These are phyloP conservation scores for Uropetala carovei DNA, from an alignment of 2,888 invertebrate genomes.

Conservation along the genomic window DNA sequence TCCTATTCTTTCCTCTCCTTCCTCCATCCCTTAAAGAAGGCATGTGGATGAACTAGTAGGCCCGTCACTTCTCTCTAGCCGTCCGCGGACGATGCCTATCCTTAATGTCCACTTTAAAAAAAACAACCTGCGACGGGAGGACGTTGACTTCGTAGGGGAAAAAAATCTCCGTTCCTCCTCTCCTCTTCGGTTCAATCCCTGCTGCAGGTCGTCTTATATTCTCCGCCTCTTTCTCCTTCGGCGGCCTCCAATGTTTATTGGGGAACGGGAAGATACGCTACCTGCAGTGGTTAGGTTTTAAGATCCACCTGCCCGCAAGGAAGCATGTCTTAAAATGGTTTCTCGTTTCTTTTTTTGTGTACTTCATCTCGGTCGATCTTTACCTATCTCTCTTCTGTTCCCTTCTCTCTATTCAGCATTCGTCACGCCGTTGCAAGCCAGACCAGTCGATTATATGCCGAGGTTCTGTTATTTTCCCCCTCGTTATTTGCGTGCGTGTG, in stretches of 20 bases:
- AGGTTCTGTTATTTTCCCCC: not conserved
- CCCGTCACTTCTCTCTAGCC: not conserved
- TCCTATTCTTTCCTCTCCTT: too few species aligned
- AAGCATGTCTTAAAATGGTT: conserved; percentile 53
- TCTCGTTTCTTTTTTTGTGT: not conserved
- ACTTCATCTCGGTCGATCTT: not conserved
- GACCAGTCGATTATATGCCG: not conserved
- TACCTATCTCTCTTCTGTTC: conserved; percentile 13
- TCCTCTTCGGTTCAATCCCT: not conserved
- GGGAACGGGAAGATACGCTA: not conserved
- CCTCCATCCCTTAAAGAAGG: too few species aligned
- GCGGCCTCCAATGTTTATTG: not conserved
- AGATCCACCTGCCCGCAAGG: conserved; percentile 18
- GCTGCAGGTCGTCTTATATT: not conserved
- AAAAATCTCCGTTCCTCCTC: too few species aligned
- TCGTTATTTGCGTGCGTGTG: not conserved
- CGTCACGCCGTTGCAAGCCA: not conserved
- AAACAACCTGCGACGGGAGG: not conserved
- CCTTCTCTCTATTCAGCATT: not conserved
- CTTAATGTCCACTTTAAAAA: not conserved
- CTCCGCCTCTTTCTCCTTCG: not conserved
- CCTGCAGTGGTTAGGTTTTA: not conserved
- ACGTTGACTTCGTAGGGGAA: conserved; percentile 1
- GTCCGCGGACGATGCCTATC: not conserved
- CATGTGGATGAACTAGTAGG: not conserved